Evolutionary conservation across 1,140 invertebrate genomes (phyloP).

Genomic region (Eubasilissa regina): DNA sequence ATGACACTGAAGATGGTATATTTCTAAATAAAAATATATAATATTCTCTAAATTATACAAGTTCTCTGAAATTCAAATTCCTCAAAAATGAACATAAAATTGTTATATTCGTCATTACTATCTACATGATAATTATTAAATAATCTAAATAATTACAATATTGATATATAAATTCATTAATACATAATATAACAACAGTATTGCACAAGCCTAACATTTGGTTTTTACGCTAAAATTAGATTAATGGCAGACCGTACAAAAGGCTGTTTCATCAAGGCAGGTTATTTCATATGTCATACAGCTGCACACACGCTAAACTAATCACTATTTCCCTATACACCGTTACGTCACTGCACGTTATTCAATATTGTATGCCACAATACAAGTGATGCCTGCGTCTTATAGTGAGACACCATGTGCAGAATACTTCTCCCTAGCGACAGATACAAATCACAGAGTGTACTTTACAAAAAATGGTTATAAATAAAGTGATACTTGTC

Average conservation of each 20-base stretch:
- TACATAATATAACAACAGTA: constrained; percentile 54
- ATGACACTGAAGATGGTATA: constrained; percentile 45
- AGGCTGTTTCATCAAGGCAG: constrained; percentile 57
- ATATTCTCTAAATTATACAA: constrained; percentile 42
- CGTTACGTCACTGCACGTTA: background rate
- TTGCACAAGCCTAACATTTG: constrained; percentile 61
- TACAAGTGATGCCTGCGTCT: background rate
- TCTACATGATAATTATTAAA: constrained; percentile 32
- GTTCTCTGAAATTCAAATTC: constrained; percentile 45
- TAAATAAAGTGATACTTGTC: constrained; percentile 15
- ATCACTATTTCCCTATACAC: constrained; percentile 46
- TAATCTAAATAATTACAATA: constrained; percentile 18
- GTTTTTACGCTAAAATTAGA: constrained; percentile 57
- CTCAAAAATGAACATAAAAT: constrained; percentile 42
- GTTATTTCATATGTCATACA: constrained; percentile 48
- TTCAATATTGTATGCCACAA: constrained; percentile 2
- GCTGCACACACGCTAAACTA: constrained; percentile 50
- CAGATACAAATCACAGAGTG: constrained; percentile 54
- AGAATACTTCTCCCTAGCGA: too few species aligned
- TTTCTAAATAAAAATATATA: constrained; percentile 41
- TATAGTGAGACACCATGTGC: background rate
- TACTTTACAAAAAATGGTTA: constrained; percentile 43
- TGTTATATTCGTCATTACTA: constrained; percentile 25
- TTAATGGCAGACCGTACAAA: constrained; percentile 60
- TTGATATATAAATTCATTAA: constrained; percentile 48